Conservation (phyloP, 1,140 invertebrate genomes). For the Tenebrio molitor region DNA sequence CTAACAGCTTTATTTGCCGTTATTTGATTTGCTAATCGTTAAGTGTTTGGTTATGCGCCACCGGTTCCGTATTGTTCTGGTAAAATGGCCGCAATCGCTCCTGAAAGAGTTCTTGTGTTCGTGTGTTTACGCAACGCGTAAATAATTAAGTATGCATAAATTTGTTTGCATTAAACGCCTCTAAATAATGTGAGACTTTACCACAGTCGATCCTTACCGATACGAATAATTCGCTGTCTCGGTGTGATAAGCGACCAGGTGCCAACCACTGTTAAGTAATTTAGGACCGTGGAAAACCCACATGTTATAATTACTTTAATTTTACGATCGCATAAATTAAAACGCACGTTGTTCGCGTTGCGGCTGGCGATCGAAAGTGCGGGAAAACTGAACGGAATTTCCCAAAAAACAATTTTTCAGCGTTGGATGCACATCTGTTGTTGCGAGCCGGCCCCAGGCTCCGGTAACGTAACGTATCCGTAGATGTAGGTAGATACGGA, state of each 20-base stretch:
- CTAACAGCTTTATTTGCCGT: slow-evolving; percentile 53
- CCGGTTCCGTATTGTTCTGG: slow-evolving; percentile 41
- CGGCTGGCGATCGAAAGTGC: too few relatives aligned
- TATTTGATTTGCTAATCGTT: slow-evolving; percentile 56
- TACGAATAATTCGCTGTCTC: too few relatives aligned
- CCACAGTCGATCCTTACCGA: not conserved
- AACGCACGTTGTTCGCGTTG: too few relatives aligned
- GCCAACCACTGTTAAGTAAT: not conserved
- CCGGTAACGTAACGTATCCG: too few relatives aligned
- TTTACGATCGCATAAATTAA: too few relatives aligned
- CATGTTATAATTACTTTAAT: too few relatives aligned
- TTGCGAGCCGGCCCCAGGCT: too few relatives aligned
- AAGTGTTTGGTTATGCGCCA: slow-evolving; percentile 48
- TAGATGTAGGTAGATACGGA: not conserved
- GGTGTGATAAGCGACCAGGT: not conserved
- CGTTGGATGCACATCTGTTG: too few relatives aligned
- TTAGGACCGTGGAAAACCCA: not conserved
- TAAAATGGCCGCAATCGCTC: slow-evolving; percentile 43
- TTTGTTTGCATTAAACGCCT: slow-evolving; percentile 13
- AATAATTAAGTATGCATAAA: slow-evolving; percentile 30
- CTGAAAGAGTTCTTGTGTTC: slow-evolving; percentile 41
- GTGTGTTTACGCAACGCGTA: slow-evolving; percentile 20
- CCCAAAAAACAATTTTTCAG: too few relatives aligned
- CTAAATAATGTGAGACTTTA: slow-evolving; percentile 1
- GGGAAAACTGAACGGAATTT: too few relatives aligned